phyloP scores from a whole-genome alignment of 2,113 vertebrate genomes.

The Boleophthalmus pectinirostris region DNA sequence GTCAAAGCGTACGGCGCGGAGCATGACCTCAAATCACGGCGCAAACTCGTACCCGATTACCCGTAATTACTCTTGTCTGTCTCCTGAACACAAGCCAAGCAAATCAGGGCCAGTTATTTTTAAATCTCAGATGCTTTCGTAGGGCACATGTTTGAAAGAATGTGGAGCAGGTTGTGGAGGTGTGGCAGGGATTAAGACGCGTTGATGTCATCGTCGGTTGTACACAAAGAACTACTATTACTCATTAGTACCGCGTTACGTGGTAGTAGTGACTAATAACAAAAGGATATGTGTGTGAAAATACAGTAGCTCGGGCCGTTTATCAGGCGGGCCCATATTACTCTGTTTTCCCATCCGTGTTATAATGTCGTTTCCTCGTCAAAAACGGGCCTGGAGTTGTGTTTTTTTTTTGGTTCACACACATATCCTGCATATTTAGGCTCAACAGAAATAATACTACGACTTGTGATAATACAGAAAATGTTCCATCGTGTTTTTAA shows the following conservation, averaged over 20 bases:
- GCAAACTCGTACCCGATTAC: neutral
- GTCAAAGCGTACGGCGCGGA: neutral
- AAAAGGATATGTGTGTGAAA: too few relatives aligned
- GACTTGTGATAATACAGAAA: too few relatives aligned
- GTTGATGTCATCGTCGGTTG: neutral
- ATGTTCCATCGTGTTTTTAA: too few relatives aligned
- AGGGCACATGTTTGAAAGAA: neutral
- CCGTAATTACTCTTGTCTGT: neutral
- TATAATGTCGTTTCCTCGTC: too few relatives aligned
- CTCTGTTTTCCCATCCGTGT: too few relatives aligned
- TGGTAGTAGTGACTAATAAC: neutral
- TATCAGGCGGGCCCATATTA: too few relatives aligned
- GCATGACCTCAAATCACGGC: neutral
- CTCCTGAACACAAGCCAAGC: neutral
- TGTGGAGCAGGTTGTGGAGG: neutral
- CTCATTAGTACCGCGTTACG: neutral
- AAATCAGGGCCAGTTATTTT: neutral
- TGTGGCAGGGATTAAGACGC: neutral
- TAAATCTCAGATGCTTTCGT: neutral
- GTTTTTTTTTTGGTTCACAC: too few relatives aligned
- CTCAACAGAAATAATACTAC: too few relatives aligned
- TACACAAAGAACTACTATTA: neutral
- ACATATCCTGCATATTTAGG: too few relatives aligned
- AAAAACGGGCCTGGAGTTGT: too few relatives aligned
- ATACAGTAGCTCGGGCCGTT: too few relatives aligned